These are phyloP conservation scores for Gambusia holbrooki DNA, from an alignment of 2,113 vertebrate genomes.

Conservation along the genomic window DNA sequence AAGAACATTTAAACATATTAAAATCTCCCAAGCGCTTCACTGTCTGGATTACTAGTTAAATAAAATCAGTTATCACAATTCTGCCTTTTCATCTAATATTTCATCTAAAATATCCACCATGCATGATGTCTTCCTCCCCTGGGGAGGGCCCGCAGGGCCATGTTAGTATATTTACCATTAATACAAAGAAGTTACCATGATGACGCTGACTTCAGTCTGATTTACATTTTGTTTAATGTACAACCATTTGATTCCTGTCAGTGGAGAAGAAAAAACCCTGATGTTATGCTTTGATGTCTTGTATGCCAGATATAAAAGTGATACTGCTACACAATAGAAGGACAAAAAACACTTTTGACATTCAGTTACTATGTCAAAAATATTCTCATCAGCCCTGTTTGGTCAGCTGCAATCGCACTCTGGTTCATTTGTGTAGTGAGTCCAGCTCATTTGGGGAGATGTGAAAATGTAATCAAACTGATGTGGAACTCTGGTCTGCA, in stretches of 20 bases:
- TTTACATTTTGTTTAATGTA: constrained; percentile 29
- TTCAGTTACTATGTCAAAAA: too few relatives aligned
- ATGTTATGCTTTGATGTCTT: constrained; percentile 2
- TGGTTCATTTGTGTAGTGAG: too few relatives aligned
- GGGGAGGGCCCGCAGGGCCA: constrained; percentile 53
- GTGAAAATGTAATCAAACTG: too few relatives aligned
- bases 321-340: too few relatives aligned
- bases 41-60: constrained; percentile 75
- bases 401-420: too few relatives aligned
- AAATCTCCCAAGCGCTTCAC: constrained; percentile 75
- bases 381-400: too few relatives aligned
- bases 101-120: constrained; percentile 70
- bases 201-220: constrained; percentile 33
- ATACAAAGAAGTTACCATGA: constrained; percentile 40
- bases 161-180: constrained; percentile 53
- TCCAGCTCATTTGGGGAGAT: too few relatives aligned
- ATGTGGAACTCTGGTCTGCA: too few relatives aligned
- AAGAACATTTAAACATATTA: constrained; percentile 79
- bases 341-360: too few relatives aligned
- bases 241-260: constrained; percentile 25
- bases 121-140: constrained; percentile 57
- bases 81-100: constrained; percentile 72
- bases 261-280: neutral
- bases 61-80: constrained; percentile 71
- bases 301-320: too few relatives aligned